Evolutionary conservation across 2,888 invertebrate genomes (phyloP).

Genomic region (Tetragonisca angustula): DNA sequence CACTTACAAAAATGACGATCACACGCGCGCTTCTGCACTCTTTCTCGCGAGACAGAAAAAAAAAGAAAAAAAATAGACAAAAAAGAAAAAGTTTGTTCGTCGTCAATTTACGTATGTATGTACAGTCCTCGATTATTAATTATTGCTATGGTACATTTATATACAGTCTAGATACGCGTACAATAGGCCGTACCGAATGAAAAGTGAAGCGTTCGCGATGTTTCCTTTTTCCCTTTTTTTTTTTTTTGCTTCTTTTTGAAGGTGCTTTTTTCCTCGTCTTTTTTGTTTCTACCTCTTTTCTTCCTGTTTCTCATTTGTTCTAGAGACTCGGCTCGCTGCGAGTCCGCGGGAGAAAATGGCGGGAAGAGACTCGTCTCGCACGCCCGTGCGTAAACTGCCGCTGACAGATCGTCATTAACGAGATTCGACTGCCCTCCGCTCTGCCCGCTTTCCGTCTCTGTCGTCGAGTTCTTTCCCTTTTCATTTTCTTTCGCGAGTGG

Average conservation of each 20-base stretch:
- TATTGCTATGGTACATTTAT: slow-evolving; percentile 79
- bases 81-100: background rate
- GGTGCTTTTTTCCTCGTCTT: background rate
- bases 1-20: slow-evolving; percentile 68
- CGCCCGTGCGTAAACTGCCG: background rate
- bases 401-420: background rate
- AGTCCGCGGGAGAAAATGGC: slow-evolving; percentile 2
- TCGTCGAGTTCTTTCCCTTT: no score
- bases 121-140: slow-evolving; percentile 72
- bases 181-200: slow-evolving; percentile 61
- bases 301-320: background rate
- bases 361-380: background rate
- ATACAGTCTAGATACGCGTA: slow-evolving; percentile 66
- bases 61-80: no score
- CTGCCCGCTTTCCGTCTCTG: background rate
- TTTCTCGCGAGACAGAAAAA: background rate
- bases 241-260: no score
- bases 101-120: slow-evolving; percentile 55
- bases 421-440: background rate
- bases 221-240: background rate
- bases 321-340: slow-evolving; percentile 14
- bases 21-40: slow-evolving; percentile 9
- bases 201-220: slow-evolving; percentile 45
- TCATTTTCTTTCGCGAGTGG: background rate
- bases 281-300: background rate